A percentile compares a stretch with the other conserved stretches of the same genome.
Conservation (phyloP, 1,140 invertebrate genomes). For the Trachymyrmex cornetzi region DNA sequence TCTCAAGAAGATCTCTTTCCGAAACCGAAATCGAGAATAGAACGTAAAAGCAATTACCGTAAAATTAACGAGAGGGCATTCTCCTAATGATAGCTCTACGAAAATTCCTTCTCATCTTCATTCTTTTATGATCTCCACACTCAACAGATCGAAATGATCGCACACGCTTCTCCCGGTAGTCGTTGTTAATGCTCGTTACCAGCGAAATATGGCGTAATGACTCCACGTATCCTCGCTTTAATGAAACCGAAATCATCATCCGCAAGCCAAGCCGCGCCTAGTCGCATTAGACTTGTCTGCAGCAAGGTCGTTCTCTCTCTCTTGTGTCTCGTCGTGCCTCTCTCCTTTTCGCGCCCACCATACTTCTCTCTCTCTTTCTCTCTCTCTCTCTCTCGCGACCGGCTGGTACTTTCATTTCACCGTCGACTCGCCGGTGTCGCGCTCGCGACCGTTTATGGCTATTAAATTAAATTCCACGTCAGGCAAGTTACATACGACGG, state of each 20-base stretch:
- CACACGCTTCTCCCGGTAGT: slow-evolving; percentile 11
- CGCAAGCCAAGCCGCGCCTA: slow-evolving; percentile 73
- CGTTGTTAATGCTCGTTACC: slow-evolving; percentile 16
- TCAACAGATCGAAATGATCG: slow-evolving; percentile 32
- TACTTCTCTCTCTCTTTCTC: slow-evolving; percentile 27
- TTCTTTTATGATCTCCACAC: neutral
- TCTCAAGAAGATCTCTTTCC: neutral
- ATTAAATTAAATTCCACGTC: slow-evolving; percentile 78
- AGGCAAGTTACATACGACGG: slow-evolving; percentile 10
- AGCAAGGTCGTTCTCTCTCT: slow-evolving; percentile 80
- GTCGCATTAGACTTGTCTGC: slow-evolving; percentile 66
- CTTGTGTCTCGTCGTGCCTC: neutral
- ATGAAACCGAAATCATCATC: slow-evolving; percentile 83
- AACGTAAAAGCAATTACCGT: neutral
- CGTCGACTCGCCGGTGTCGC: slow-evolving; percentile 55
- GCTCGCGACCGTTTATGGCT: slow-evolving; percentile 72
- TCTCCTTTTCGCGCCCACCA: slow-evolving; percentile 20
- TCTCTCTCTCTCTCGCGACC: slow-evolving; percentile 18
- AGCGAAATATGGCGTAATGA: slow-evolving; percentile 20
- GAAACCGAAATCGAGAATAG: neutral
- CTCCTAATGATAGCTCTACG: neutral
- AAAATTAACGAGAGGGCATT: slow-evolving; percentile 9
- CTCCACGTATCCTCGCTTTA: slow-evolving; percentile 23
- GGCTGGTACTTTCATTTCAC: slow-evolving; percentile 73
- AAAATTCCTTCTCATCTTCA: slow-evolving; percentile 16